Evolutionary conservation across 2,797 vertebrate species (phyloP).

Genomic region (Myripristis murdjan): DNA sequence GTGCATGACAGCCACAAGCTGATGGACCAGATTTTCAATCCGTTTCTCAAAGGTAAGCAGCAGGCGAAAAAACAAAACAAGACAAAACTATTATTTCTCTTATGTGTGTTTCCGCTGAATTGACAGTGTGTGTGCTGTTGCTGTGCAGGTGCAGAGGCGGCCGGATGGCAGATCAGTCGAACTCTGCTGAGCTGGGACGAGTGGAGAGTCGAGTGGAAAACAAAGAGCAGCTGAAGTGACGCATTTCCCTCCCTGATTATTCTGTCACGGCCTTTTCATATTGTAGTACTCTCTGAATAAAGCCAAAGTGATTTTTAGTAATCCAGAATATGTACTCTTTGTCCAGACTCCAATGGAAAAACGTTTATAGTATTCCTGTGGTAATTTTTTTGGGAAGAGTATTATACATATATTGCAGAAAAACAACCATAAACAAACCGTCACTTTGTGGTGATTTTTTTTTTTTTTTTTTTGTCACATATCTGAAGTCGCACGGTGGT

Average conservation of each 20-base stretch:
- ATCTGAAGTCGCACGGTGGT: no score
- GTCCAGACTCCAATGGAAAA: background rate
- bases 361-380: background rate
- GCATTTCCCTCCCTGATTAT: no score
- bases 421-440: no score
- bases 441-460: no score
- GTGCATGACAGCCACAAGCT: constrained; percentile 79
- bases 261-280: no score
- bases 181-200: constrained; percentile 91
- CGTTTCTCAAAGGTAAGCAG: constrained; percentile 81
- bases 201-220: constrained; percentile 91
- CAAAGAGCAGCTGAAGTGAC: constrained; percentile 82
- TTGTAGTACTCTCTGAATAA: background rate
- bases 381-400: background rate
- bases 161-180: constrained; percentile 87
- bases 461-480: no score
- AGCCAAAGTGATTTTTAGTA: background rate
- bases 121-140: background rate
- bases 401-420: background rate
- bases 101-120: background rate
- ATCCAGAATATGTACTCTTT: background rate
- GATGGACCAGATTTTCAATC: constrained; percentile 75
- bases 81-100: no score
- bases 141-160: constrained; percentile 81
- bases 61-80: no score